Evolutionary conservation across 2,113 vertebrate genomes (phyloP), one percentile per base, ranked within the genome.

Genomic region (Sorex araneus): DNA sequence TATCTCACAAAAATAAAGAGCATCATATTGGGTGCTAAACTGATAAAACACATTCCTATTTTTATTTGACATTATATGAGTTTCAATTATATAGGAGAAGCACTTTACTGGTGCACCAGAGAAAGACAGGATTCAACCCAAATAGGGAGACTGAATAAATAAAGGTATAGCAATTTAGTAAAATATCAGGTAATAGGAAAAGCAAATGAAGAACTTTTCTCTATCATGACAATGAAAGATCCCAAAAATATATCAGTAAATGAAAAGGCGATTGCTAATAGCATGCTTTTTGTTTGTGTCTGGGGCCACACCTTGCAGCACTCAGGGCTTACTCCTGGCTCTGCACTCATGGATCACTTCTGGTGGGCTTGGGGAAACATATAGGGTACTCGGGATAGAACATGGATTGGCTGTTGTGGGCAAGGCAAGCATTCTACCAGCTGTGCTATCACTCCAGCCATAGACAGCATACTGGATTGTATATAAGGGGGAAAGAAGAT

Each of bases 1-100:
- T 40, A 84, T 94, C 71, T 89, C 50, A 40, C 40, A 85, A 92
- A 95, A 91, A 84, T 85, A 92, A 70, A 95, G 89, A 71, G 23
- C 30, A 84, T 79, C 60, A 30, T 60, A 67, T 40, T 79, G 54
- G 23, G 12, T 34, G 76, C 50, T 75, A 92, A 92, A 28, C 6
- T 87, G 57, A 50, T 81, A 81, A 77, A 64, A 69, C 78, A 86
- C 43, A 8, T 16, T 34, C 60, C n/a, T 73, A 27, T 71, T 64
- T 40, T 92, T 60, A 87, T 28, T 75, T 87, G 43, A 83, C 23
- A 77, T 18, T 80, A 70, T 47, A 69, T 50, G 45, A 93, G 80
- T 93, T 94, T 95, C 70, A 71, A 19, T 84, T 84, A 70, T 6
- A 34, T 0, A 88, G 43, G 30, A 43, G 89, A 70, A 88, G 30